These are phyloP conservation scores for Gnathonemus echidnorhynchus DNA, from an alignment of 2,113 vertebrate genomes.

Conservation along the genomic window DNA sequence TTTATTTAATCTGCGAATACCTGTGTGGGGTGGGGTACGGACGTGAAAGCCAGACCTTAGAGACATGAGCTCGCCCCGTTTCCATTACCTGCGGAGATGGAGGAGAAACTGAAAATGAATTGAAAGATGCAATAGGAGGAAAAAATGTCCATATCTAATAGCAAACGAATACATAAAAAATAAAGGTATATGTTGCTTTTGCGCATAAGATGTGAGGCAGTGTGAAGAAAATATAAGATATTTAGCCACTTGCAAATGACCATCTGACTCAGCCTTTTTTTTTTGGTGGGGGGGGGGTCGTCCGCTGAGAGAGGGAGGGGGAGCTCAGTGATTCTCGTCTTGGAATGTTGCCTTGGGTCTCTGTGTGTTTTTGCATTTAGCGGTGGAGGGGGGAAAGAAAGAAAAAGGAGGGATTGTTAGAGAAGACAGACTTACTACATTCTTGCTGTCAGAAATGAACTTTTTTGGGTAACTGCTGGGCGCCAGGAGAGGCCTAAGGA, in stretches of 20 bases:
- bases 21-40: background rate
- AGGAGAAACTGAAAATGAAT: background rate
- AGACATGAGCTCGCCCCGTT: background rate
- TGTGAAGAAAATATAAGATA: background rate
- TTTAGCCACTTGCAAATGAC: background rate
- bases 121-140: background rate
- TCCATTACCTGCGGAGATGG: background rate
- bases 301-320: slow-evolving; percentile 16
- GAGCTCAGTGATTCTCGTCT: slow-evolving; percentile 46
- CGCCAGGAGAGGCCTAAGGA: slow-evolving; percentile 25
- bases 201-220: background rate
- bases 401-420: slow-evolving; percentile 41
- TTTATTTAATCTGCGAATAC: background rate
- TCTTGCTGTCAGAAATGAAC: slow-evolving; percentile 43
- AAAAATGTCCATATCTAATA: background rate
- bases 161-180: background rate
- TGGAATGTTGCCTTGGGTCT: slow-evolving; percentile 53
- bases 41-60: background rate
- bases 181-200: background rate
- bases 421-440: slow-evolving; percentile 51
- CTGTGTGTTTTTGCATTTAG: slow-evolving; percentile 40
- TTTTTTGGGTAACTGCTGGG: slow-evolving; percentile 31
- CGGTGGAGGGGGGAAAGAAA: slow-evolving; percentile 40
- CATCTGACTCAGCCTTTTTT: slow-evolving; percentile 19
- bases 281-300: slow-evolving; percentile 2